Evolutionary conservation across 2,888 invertebrate genomes (phyloP).

Genomic region (Melieria omissa): DNA sequence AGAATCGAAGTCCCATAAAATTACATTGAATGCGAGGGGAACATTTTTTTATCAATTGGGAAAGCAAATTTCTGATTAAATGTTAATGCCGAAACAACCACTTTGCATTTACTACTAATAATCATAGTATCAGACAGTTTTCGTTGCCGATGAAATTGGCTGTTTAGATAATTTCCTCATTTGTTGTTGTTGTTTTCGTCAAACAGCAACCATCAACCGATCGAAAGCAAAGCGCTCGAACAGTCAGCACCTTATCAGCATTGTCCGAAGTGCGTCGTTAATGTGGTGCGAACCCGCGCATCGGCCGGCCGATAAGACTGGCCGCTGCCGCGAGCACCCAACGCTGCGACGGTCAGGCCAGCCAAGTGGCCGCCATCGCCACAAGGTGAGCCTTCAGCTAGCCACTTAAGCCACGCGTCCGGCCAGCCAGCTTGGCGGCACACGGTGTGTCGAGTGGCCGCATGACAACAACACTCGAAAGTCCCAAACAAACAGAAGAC

Average conservation of each 20-base stretch:
- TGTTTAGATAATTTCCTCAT: too few relatives aligned
- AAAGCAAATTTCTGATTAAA: too few relatives aligned
- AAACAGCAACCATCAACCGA: too few relatives aligned
- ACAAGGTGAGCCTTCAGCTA: conserved; percentile 29
- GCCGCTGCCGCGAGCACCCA: conserved; percentile 57
- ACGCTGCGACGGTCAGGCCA: conserved; percentile 49
- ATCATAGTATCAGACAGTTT: too few relatives aligned
- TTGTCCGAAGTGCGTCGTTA: conserved; percentile 28
- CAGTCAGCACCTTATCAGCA: conserved; percentile 20
- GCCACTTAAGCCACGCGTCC: conserved; percentile 18
- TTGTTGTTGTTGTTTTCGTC: too few relatives aligned
- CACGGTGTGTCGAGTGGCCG: conserved; percentile 13
- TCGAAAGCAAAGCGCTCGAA: too few relatives aligned
- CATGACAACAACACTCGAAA: neutral
- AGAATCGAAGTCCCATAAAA: too few relatives aligned
- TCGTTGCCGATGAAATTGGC: too few relatives aligned
- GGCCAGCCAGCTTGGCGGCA: conserved; percentile 47
- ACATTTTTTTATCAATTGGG: too few relatives aligned
- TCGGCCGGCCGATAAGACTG: conserved; percentile 35
- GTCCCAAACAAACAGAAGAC: conserved; percentile 6
- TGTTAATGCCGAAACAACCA: too few relatives aligned
- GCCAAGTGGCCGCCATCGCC: conserved; percentile 49
- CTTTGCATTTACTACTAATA: too few relatives aligned
- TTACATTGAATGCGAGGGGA: too few relatives aligned
- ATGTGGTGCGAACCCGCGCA: conserved; percentile 26